Evolutionary conservation across 2,113 vertebrate species (phyloP), one percentile per base, ranked within the genome.

Genomic region (Megaleporinus macrocephalus): DNA sequence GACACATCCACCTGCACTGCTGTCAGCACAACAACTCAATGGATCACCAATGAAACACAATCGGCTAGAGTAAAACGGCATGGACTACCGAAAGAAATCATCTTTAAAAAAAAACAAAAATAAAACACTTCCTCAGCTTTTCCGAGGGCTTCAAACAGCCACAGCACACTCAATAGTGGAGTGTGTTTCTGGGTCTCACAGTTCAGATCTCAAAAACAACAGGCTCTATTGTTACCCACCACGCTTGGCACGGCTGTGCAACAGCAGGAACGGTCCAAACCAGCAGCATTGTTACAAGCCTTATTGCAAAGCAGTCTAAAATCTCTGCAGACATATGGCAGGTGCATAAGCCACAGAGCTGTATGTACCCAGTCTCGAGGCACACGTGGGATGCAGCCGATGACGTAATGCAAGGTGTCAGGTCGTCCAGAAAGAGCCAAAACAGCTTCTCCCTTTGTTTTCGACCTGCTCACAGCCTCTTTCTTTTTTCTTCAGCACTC

Each of bases 371-470:
- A 88, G 69, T 44, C 86, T 75, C 49, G 84, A 41, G 85, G 86
- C 87, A 75, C 93, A 93, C 92, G 83, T 91, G 94, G 92, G 91
- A 90, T 86, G 76, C 9, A 82, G 24, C 51, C 79, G 41, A 86
- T 90, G 88, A 91, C 76, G 88, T 90, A 88, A 89, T 87, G 82
- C 85, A 82, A 85, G 55, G 77, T 57, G 71, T 65, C 73, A 74
- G 47, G 68, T 65, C 65, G 29, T 79, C 72, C 24, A 78, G 18
- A 49, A 84, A 61, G 72, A 26, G 51, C 63, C 69, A 30, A 63
- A 85, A 87, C 77, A 79, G 77, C 55, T 72, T 71, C 5, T 55
- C 66, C 26, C 20, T 85, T 79, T 77, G 71, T 84, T 68, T 68
- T 61, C 51, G 57, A 65, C 47, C 26, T 29, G 12, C 9, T 29